Evolutionary conservation across 2,113 vertebrate species (phyloP), one percentile per base, ranked within the genome.

Genomic region (Hystrix cristata): DNA sequence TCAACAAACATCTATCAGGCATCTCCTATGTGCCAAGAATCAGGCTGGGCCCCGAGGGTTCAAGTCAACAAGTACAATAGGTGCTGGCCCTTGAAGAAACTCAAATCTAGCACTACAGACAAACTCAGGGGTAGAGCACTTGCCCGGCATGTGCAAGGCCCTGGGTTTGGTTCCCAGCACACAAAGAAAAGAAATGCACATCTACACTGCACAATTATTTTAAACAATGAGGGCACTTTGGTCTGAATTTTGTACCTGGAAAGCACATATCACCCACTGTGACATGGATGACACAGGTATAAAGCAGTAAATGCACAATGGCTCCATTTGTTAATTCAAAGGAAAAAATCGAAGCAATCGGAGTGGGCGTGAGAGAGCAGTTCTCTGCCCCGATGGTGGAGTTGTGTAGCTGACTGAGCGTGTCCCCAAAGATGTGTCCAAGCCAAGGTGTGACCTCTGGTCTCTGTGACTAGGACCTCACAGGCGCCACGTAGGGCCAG

Each of bases 21-120:
- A 46, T 65, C 62, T n/a, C 43, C 10, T 4, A 0, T 0, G 6
- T 31, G 29, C 21, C 13, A 7, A 51, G 57, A 34, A 18, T 12
- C 0, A 27, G 38, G 38, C 60, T 7, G 15, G 55, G 69, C 12
- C 71, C 57, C 15, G 18, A 19, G 60, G 31, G 51, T 21, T 85
- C 46, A n/a, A 55, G 80, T 64, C 38, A 25, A 64, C 38, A 25
- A 64, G 67, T 5, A 21, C 34, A n/a, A 27, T 5, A 0, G 0
- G 13, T 0, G 1, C 19, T 12, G 0, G 7, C 7, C 67, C n/a
- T n/a, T 69, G 43, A 16, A 57, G 78, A 85, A 91, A 59, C 10
- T 27, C 48, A 27, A 48, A 29, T 29, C 43, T 16, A 76, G 46
- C 46, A 0, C 25, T 29, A 10, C 46, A 23, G 11, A 34, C 19